Percentiles rank a stretch among this genome's conserved stretches.
phyloP scores from a whole-genome alignment of 2,888 invertebrate species.

The Anagyrus pseudococci region DNA sequence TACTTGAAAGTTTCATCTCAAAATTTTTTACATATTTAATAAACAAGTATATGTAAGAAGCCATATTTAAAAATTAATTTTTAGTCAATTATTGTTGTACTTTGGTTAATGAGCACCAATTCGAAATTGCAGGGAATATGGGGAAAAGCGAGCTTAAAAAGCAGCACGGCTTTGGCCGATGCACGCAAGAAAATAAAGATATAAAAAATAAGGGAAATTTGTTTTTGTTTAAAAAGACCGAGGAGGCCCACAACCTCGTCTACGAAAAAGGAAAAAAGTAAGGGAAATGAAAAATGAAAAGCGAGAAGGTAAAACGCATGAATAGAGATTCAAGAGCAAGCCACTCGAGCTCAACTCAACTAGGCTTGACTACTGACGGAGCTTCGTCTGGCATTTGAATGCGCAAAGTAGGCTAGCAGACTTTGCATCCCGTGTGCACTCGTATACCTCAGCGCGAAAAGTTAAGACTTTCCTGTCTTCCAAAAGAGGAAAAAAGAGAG shows the following conservation, averaged over 20 bases:
- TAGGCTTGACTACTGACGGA: constrained; percentile 5
- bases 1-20: too few relatives aligned
- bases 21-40: too few relatives aligned
- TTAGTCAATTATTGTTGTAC: too few relatives aligned
- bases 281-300: constrained; percentile 39
- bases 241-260: background rate
- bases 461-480: background rate
- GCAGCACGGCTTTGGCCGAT: background rate
- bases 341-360: constrained; percentile 36
- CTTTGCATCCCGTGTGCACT: constrained; percentile 11
- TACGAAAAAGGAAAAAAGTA: constrained; percentile 21
- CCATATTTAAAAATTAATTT: too few relatives aligned
- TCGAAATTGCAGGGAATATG: too few relatives aligned
- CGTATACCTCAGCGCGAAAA: background rate
- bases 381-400: constrained; percentile 45
- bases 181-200: constrained; percentile 6
- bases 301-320: constrained; percentile 47
- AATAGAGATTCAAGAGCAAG: constrained; percentile 50
- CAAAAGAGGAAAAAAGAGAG: too few relatives aligned
- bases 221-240: constrained; percentile 10
- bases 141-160: too few relatives aligned
- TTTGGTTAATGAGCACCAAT: too few relatives aligned
- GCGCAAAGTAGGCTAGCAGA: constrained; percentile 33
- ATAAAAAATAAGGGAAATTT: constrained; percentile 10
- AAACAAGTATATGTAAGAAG: too few relatives aligned